These are phyloP conservation scores for Onychomys arenicola DNA, from an alignment of 2,797 vertebrate genomes.

Conservation along the genomic window DNA sequence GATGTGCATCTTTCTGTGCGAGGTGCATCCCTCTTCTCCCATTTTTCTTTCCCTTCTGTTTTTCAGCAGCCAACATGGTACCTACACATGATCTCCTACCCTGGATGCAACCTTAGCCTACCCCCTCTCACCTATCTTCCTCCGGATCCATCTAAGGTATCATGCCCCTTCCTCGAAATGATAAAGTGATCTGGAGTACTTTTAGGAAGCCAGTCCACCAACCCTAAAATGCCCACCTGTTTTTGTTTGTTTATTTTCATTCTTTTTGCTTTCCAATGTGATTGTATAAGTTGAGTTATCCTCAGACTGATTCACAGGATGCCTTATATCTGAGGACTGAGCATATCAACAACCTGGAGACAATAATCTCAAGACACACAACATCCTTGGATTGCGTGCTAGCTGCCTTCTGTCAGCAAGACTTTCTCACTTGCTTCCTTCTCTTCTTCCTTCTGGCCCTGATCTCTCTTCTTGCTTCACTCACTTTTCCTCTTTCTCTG, in stretches of 20 bases:
- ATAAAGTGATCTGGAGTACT: background rate
- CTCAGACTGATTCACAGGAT: background rate
- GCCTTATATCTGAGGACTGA: background rate
- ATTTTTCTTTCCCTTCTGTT: background rate
- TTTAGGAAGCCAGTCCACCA: background rate
- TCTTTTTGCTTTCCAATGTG: background rate
- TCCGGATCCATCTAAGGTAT: background rate
- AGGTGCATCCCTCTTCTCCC: fast-evolving
- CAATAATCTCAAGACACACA: background rate
- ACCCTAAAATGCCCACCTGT: too few species aligned
- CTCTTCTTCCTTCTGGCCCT: background rate
- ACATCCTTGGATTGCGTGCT: background rate
- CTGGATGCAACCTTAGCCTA: background rate
- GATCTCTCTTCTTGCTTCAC: background rate
- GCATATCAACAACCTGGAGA: background rate
- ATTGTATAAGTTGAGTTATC: background rate
- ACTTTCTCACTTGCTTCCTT: too few species aligned
- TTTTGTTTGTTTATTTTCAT: background rate
- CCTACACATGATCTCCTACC: background rate
- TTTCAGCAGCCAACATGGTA: background rate
- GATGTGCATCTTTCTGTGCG: background rate
- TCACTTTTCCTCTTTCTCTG: background rate
- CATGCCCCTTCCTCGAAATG: background rate
- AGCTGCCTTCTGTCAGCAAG: background rate
- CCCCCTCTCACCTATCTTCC: too few species aligned